Percentiles rank a stretch among this genome's conserved stretches.
These are phyloP conservation scores for Lophius americanus DNA, from an alignment of 2,797 vertebrate species.

Conservation along the genomic window DNA sequence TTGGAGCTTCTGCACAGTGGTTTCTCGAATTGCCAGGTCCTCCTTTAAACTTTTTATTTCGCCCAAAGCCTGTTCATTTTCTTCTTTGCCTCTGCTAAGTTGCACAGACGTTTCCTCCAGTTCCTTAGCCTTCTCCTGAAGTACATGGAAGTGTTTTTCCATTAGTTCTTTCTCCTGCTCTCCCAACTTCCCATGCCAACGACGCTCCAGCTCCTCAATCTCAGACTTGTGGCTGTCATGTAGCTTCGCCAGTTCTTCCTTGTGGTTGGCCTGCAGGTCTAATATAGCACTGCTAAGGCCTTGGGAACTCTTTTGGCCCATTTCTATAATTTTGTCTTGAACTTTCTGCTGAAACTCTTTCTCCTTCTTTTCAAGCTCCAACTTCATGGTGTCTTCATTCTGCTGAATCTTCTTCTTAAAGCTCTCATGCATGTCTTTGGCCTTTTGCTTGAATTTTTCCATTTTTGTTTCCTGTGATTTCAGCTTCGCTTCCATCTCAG, in stretches of 20 bases:
- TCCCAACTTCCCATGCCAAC: constrained; percentile 84
- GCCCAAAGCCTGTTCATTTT: constrained; percentile 77
- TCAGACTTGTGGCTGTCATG: constrained; percentile 78
- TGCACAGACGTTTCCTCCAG: constrained; percentile 82
- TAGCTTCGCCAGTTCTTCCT: constrained; percentile 87
- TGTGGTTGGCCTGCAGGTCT: constrained; percentile 89
- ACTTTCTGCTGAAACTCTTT: constrained; percentile 88
- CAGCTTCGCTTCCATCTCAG: constrained; percentile 87
- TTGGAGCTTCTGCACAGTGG: constrained; percentile 85
- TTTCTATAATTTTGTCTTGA: constrained; percentile 89
- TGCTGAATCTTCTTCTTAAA: constrained; percentile 90
- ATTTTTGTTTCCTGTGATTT: constrained; percentile 89
- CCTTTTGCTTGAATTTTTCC: constrained; percentile 89
- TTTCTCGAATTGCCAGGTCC: constrained; percentile 80
- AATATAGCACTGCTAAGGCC: constrained; percentile 86
- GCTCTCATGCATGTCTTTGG: constrained; percentile 90
- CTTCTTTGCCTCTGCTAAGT: constrained; percentile 72
- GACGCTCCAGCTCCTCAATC: constrained; percentile 71
- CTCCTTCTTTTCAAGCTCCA: constrained; percentile 88
- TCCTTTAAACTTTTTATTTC: constrained; percentile 84
- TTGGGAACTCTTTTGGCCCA: constrained; percentile 88
- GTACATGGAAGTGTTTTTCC: constrained; percentile 80
- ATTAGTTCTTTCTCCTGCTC: constrained; percentile 86
- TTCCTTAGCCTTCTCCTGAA: constrained; percentile 88
- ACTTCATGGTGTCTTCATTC: constrained; percentile 88